Conservation (phyloP, 2,888 invertebrate species). For the Tetragonisca angustula region DNA sequence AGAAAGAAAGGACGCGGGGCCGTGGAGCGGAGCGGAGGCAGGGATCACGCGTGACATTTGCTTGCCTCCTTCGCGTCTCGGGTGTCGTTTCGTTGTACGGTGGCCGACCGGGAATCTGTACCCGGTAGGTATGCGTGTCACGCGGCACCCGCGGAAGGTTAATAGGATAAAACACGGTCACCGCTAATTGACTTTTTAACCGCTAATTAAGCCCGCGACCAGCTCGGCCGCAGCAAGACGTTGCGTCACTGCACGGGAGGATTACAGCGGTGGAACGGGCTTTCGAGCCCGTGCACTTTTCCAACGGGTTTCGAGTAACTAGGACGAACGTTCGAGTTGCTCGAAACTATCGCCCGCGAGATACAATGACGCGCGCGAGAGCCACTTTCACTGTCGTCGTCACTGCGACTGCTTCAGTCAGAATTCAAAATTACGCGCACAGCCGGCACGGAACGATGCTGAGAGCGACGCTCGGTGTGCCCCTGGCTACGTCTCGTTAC, state of each 20-base stretch:
- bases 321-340: constrained; percentile 3
- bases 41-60: constrained; percentile 56
- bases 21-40: constrained; percentile 3
- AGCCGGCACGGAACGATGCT: neutral
- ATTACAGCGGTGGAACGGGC: neutral
- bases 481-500: neutral
- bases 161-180: constrained; percentile 78
- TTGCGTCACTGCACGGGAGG: constrained; percentile 33
- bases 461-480: neutral
- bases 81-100: constrained; percentile 50
- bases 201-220: constrained; percentile 74
- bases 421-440: neutral
- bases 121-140: constrained; percentile 69
- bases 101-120: constrained; percentile 24
- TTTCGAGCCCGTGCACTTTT: constrained; percentile 13
- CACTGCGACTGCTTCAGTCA: too few relatives aligned
- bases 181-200: constrained; percentile 80
- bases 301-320: constrained; percentile 16
- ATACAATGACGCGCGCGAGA: constrained; percentile 24
- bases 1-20: constrained; percentile 17
- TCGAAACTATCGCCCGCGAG: neutral
- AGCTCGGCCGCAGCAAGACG: constrained; percentile 63
- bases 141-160: constrained; percentile 70
- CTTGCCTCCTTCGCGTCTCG: constrained; percentile 53
- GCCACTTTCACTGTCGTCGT: constrained; percentile 30